Evolutionary conservation across 2,888 invertebrate species (phyloP).

Genomic region (Drosophila heteroneura): DNA sequence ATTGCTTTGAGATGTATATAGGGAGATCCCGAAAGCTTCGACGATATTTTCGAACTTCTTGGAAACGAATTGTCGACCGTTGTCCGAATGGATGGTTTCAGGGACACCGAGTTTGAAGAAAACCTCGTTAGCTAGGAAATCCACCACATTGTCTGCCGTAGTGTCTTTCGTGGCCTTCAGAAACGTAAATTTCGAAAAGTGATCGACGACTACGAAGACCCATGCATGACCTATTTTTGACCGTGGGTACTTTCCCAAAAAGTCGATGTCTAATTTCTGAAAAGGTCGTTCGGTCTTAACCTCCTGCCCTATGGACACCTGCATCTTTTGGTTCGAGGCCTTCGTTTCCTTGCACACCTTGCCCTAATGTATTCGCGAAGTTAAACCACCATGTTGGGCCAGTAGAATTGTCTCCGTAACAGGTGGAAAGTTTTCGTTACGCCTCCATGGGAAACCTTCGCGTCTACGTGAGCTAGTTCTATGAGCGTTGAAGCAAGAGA

Average conservation of each 20-base stretch:
- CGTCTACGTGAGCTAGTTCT: too few species aligned
- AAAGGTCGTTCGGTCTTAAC: not conserved
- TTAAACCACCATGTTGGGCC: too few species aligned
- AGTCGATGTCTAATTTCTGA: not conserved
- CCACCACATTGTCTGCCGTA: not conserved
- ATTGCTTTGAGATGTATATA: not conserved
- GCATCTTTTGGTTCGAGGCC: too few species aligned
- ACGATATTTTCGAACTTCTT: not conserved
- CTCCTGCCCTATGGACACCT: not conserved
- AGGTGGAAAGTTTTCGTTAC: too few species aligned
- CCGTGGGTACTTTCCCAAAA: not conserved
- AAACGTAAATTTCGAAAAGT: not conserved
- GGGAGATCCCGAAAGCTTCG: not conserved
- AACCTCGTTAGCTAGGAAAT: not conserved
- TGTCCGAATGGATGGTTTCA: not conserved
- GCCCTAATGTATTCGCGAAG: too few species aligned
- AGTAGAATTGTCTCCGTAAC: too few species aligned
- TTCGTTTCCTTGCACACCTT: too few species aligned
- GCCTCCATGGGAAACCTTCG: too few species aligned
- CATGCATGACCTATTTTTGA: not conserved
- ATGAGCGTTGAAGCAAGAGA: too few species aligned
- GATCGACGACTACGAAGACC: slow-evolving; percentile 2
- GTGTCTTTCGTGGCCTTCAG: too few species aligned
- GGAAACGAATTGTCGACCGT: not conserved
- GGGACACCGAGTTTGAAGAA: not conserved